Conservation (phyloP, 2,797 vertebrate species). For the Aulostomus chinensis region DNA sequence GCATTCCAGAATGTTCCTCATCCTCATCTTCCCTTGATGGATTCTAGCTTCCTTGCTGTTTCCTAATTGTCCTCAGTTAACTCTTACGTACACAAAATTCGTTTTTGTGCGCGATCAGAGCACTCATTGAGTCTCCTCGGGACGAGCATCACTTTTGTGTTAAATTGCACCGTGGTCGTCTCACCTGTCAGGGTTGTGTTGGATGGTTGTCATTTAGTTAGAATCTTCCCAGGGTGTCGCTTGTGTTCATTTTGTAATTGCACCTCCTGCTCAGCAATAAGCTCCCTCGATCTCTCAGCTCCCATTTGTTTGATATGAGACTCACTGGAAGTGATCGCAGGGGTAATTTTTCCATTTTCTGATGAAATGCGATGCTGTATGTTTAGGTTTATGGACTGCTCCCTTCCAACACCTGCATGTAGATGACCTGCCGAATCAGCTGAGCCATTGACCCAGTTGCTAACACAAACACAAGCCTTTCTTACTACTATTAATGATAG, state of each 20-base stretch:
- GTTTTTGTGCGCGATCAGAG: constrained; percentile 62
- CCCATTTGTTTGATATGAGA: constrained; percentile 34
- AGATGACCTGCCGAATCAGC: constrained; percentile 44
- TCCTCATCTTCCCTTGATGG: constrained; percentile 45
- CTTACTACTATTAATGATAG: constrained; percentile 40
- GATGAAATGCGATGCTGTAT: constrained; percentile 21
- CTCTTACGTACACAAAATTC: constrained; percentile 55
- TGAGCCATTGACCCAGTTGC: constrained; percentile 39
- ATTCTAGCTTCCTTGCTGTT: constrained; percentile 49
- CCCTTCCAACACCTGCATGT: constrained; percentile 27
- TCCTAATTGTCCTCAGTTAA: constrained; percentile 55
- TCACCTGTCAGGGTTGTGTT: constrained; percentile 37
- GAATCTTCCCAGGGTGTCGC: constrained; percentile 27
- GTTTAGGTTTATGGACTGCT: constrained; percentile 18
- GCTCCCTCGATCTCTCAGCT: constrained; percentile 12
- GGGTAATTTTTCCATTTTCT: constrained; percentile 26
- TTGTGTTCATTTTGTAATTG: constrained; percentile 32
- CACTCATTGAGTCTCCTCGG: constrained; percentile 49
- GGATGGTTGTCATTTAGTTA: constrained; percentile 50
- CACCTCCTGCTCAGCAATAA: constrained; percentile 7
- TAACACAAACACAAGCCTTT: constrained; percentile 41
- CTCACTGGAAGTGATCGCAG: constrained; percentile 19
- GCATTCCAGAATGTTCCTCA: constrained; percentile 39
- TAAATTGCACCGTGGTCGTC: constrained; percentile 21
- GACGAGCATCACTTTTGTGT: constrained; percentile 34